These are phyloP conservation scores for Myathropa florea DNA, from an alignment of 2,888 invertebrate genomes.

Conservation along the genomic window DNA sequence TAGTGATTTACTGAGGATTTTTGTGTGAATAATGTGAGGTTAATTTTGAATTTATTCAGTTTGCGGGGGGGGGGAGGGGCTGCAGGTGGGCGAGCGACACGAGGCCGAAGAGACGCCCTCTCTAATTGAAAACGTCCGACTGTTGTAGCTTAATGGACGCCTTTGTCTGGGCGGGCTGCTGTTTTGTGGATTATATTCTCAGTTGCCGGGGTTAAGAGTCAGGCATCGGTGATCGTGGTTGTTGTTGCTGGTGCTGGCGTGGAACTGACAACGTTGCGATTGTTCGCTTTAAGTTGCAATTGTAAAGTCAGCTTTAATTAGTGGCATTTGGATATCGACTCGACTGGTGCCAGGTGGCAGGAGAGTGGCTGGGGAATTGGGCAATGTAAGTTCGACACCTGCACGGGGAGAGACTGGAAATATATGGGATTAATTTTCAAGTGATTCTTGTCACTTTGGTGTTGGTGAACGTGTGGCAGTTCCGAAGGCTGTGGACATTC, in stretches of 20 bases:
- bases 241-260: no score
- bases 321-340: constrained; percentile 35
- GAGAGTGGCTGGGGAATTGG: neutral
- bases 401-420: neutral
- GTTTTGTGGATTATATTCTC: neutral
- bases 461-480: neutral
- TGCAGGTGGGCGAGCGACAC: constrained; percentile 39
- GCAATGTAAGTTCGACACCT: constrained; percentile 36
- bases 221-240: constrained; percentile 21
- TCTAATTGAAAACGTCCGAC: constrained; percentile 25
- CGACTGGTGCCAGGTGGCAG: constrained; percentile 25
- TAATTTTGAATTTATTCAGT: constrained; percentile 63
- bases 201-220: constrained; percentile 27
- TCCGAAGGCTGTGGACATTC: neutral
- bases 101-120: neutral
- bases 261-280: neutral
- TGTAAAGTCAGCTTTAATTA: constrained; percentile 62
- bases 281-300: constrained; percentile 51
- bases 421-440: neutral
- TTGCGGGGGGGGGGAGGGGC: neutral
- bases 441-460: neutral
- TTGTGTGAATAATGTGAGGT: constrained; percentile 66
- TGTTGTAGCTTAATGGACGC: constrained; percentile 54
- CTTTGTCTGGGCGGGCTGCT: constrained; percentile 24
- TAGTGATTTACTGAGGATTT: constrained; percentile 68